Base-by-base conservation (phyloP, 2,797 vertebrate species). In the Euphonia xanthogaster region DNA sequence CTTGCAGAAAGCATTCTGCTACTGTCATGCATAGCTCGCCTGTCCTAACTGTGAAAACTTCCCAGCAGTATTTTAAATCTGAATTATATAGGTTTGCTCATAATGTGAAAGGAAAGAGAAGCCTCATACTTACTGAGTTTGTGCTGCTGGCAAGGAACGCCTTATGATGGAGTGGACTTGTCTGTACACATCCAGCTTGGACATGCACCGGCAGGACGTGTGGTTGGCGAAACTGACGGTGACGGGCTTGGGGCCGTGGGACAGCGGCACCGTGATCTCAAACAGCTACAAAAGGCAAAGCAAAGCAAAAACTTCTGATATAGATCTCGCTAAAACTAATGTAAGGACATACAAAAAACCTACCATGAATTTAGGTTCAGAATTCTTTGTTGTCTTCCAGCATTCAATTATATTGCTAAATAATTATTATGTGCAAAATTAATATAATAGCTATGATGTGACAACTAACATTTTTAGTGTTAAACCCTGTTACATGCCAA, bases 151-250 rank as follows among this genome's bases (percentile, higher is more conserved):
- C 97, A 99, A 96, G 61, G 99, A 98, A 37, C 99, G 98, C 68
- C 99, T 98, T 96, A 99, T 99, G 98, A 99, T 99, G 76, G 99
- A 99, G 97, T 99, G 99, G 72, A 98, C 99, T 92, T 99, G 99
- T 97, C 99, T 98, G 98, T 99, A 99, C 85, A 99, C 98, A 65
- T 99, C 99, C 97, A 99, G 97, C 94, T 99, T 99, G 67, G 99
- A 99, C 98, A 99, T 98, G 97, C 99, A 99, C 54, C 98, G 98
- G 98, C 99, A 99, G 93, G 98, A 98, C 1, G 99, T 99, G 97
- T 99, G 99, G 94, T 99, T 99, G 97, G 99, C 99, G 96, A 99
- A 99, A 74, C 99, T 99, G 97, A 99, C 97, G 6, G 99, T 99
- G 86, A 99, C 98, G 3, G 99, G 99, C 94, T 99, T 99, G 90